Evolutionary conservation across 2,888 invertebrate species (phyloP).

Genomic region (Copidosoma aretas): DNA sequence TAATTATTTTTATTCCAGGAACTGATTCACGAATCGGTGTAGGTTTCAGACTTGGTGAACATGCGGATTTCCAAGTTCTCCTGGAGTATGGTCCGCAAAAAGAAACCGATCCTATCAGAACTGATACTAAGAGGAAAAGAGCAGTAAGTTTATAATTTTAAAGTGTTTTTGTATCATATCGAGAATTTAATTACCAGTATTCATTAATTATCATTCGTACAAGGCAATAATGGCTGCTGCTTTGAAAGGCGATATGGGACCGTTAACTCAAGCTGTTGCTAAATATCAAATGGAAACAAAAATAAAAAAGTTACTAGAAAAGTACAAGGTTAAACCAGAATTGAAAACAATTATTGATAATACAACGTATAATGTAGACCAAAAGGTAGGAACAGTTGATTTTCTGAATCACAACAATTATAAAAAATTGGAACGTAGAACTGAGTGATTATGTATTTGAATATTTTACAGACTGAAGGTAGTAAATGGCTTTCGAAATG

Average conservation of each 20-base stretch:
- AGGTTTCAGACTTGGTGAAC: conserved; percentile 80
- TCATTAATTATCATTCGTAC: not conserved
- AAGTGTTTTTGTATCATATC: conserved; percentile 4
- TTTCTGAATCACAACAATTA: too few relatives aligned
- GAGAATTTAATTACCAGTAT: not conserved
- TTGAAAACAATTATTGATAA: conserved; percentile 21
- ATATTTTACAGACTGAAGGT: conserved; percentile 38
- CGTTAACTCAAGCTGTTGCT: conserved; percentile 56
- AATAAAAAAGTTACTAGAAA: conserved; percentile 50
- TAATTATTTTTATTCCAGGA: conserved; percentile 63
- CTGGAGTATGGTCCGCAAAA: conserved; percentile 81
- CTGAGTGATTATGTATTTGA: conserved; percentile 4
- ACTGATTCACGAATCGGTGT: conserved; percentile 81
- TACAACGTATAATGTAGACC: conserved; percentile 7
- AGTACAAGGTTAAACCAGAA: conserved; percentile 44
- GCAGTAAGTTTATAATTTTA: conserved; percentile 44
- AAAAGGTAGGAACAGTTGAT: conserved; percentile 18
- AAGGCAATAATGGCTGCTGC: conserved; percentile 53
- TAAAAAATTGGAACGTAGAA: not conserved
- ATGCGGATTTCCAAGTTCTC: conserved; percentile 81
- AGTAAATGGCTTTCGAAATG: conserved; percentile 45
- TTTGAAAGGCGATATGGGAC: conserved; percentile 58
- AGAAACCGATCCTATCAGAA: conserved; percentile 73
- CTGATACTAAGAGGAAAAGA: conserved; percentile 50
- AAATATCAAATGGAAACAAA: conserved; percentile 54